Conservation (phyloP, 2,888 invertebrate genomes). For the Drosophila paramelanica region DNA sequence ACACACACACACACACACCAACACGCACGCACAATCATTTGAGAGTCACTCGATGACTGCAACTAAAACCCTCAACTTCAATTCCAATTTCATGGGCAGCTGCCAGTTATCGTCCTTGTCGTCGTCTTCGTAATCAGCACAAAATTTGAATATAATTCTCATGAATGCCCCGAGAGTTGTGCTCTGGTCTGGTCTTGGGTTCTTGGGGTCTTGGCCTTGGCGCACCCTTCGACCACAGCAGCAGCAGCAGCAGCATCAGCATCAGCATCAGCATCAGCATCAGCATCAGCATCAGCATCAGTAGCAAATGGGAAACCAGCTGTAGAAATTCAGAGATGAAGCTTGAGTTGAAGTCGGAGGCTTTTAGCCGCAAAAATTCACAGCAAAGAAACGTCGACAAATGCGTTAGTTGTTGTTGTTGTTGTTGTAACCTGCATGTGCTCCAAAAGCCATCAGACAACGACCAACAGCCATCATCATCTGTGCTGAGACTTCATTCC, state of each 20-base stretch:
- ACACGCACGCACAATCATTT: conserved; percentile 30
- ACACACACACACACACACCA: conserved; percentile 1
- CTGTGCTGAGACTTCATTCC: conserved; percentile 2
- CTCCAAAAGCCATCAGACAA: conserved; percentile 41
- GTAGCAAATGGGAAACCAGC: conserved; percentile 13
- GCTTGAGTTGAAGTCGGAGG: conserved; percentile 32
- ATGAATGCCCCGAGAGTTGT: conserved; percentile 65
- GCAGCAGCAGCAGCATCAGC: conserved; percentile 10
- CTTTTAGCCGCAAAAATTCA: conserved; percentile 65
- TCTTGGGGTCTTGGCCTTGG: conserved; percentile 6
- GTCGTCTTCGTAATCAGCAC: conserved; percentile 60
- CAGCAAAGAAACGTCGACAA: conserved; percentile 51
- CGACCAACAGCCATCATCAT: conserved; percentile 20
- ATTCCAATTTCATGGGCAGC: conserved; percentile 58
- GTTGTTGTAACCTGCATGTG: conserved; percentile 41
- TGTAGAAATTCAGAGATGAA: conserved; percentile 12
- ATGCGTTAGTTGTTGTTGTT: conserved; percentile 33
- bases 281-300: conserved; percentile 16
- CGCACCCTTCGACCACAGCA: conserved; percentile 37
- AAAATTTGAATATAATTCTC: conserved; percentile 77
- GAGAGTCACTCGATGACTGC: conserved; percentile 41
- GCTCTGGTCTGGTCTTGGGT: conserved; percentile 15
- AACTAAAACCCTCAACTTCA: conserved; percentile 49
- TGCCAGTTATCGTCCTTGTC: conserved; percentile 39
- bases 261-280: not conserved